phyloP scores from a whole-genome alignment of 2,113 vertebrate genomes.

The Hypomesus transpacificus region DNA sequence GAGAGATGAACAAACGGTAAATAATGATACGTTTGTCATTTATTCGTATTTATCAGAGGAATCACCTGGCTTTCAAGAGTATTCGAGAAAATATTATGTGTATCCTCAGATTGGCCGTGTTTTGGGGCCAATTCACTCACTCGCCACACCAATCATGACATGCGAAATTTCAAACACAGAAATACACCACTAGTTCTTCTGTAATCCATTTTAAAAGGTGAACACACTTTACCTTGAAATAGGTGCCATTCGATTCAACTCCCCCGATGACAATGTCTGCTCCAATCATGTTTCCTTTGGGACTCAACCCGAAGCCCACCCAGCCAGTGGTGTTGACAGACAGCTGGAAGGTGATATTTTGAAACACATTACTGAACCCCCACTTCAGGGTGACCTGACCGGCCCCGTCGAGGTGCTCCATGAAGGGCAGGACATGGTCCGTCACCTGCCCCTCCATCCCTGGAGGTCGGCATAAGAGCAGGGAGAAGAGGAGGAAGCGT shows the following conservation, averaged over 20 bases:
- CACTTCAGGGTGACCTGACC: conserved; percentile 56
- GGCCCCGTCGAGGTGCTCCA: conserved; percentile 63
- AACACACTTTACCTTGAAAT: conserved; percentile 68
- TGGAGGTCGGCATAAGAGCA: conserved; percentile 33
- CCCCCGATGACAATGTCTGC: conserved; percentile 74
- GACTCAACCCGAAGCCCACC: conserved; percentile 74
- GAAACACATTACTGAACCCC: conserved; percentile 65
- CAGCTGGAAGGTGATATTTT: conserved; percentile 70
- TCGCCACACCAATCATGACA: no score
- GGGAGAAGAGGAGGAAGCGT: conserved; percentile 23
- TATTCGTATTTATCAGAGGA: neutral
- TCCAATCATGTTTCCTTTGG: conserved; percentile 56
- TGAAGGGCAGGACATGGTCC: conserved; percentile 58
- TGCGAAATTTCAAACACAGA: no score
- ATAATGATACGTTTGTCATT: neutral
- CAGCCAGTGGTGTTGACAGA: conserved; percentile 69
- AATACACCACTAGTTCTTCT: neutral
- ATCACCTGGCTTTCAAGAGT: neutral
- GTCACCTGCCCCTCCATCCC: neutral
- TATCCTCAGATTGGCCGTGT: neutral
- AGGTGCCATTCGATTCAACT: conserved; percentile 55
- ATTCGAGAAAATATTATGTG: neutral
- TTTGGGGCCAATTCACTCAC: no score
- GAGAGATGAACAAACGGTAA: neutral
- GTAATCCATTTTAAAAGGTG: neutral